phyloP scores from a whole-genome alignment of 2,113 vertebrate species.

The Haemorhous mexicanus region DNA sequence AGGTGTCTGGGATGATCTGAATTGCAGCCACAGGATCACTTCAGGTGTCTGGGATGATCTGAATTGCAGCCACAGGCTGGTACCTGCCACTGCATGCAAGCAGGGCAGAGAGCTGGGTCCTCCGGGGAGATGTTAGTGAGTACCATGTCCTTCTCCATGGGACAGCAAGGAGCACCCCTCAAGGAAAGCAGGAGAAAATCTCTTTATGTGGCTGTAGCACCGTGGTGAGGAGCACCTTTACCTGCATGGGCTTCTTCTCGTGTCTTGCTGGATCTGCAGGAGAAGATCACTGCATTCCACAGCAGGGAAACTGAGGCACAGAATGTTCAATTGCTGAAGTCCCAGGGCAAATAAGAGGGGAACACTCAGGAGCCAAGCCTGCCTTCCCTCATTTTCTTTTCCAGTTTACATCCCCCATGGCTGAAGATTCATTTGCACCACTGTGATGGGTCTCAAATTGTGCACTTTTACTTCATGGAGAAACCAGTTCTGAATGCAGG shows the following conservation, averaged over 20 bases:
- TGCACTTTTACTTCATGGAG: fast-evolving
- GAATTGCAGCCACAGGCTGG: background rate
- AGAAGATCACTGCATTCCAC: background rate
- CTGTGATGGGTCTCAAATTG: background rate
- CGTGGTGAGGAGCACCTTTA: background rate
- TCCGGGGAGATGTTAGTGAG: no score
- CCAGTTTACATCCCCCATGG: background rate
- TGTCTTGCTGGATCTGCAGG: background rate
- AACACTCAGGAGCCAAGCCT: background rate
- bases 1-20: background rate
- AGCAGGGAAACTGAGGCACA: background rate
- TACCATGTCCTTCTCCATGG: background rate
- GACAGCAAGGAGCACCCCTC: fast-evolving
- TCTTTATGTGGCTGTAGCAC: background rate
- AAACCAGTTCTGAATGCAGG: background rate
- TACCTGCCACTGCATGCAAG: background rate
- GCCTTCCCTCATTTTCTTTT: background rate
- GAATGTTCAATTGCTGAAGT: background rate
- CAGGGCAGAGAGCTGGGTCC: background rate
- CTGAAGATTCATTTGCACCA: background rate
- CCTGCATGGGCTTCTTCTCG: background rate
- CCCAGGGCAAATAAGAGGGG: background rate
- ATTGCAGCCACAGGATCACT: background rate
- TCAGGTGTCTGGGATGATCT: background rate
- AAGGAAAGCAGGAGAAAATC: background rate